Evolutionary conservation across 2,888 invertebrate species (phyloP), one percentile per base, ranked within the genome.

Genomic region (Lasioglossum figueresi): DNA sequence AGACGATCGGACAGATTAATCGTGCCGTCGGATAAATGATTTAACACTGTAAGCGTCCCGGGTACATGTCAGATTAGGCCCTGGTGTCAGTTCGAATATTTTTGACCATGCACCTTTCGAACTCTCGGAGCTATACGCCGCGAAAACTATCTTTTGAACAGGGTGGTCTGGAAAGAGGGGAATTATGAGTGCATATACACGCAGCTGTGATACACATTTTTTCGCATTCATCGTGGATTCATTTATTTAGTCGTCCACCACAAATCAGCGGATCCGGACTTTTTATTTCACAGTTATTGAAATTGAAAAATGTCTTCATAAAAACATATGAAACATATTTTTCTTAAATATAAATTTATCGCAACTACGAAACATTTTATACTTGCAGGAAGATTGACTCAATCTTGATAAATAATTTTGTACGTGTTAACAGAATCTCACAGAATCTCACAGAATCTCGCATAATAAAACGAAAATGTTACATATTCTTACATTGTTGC

Each of bases 1-100:
- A 76, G 59, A 78, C 81, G 84, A 91, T 85, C 84, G 87, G 88
- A 77, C 78, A 71, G 74, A 76, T 83, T 80, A 88, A 91, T 90
- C 88, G 88, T 83, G 90, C 90, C 91, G 89, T 80, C 85, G 91
- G 91, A 93, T 45, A 79, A 66, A 73, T 37, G 85, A 80, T 87
- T 63, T 45, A 72, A 79, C 59, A 48, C 37, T 82, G 63, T 76
- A 56, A 84, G 31, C 74, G 59, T 27, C 12, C 52, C 16, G 34
- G 56, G 84, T 76, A 80, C 56, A 72, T 63, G 66, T 72, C 56
- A 56, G 80, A 84, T 84, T 82, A 83, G 5, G n/a, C 10, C 72
- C 68, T 19, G 23, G 3, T 73, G 82, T 76, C 85, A 73, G 14
- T 80, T 79, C 73, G 34, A 82, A 82, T 76, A 66, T 68, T 84